Evolutionary conservation across 2,113 vertebrate genomes (phyloP), one percentile per base, ranked within the genome.

Genomic region (Prunella fulvescens): DNA sequence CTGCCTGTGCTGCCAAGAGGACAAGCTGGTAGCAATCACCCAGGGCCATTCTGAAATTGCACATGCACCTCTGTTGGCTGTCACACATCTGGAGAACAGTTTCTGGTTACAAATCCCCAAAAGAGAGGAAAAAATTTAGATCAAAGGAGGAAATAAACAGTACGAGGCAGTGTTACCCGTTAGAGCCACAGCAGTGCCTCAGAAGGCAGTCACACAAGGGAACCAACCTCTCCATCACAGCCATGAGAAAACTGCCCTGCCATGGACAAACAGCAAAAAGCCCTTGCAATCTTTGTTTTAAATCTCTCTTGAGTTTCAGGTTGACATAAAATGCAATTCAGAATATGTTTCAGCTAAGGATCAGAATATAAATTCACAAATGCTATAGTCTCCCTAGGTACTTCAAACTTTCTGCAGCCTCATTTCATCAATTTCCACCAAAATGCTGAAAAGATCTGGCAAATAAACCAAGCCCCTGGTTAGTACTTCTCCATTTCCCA

Each of bases 21-120:
- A 84, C 87, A 89, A 86, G 87, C 88, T 82, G 82, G 93, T 90
- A 95, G 28, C 76, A 95, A 76, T 74, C 86, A 92, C 64, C 47
- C 91, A 72, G 44, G 71, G 77, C 53, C 40, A 51, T 51, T 81
- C 60, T 87, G 35, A 67, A 73, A 84, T 24, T 58, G 69, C 69
- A 84, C 35, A 0, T 11, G 56, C 51, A 87, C 70, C 69, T 94
- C 87, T 71, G 65, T 5, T 37, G 84, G 78, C 61, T 67, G 65
- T 56, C 37, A 24, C 44, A 19, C 66, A 77, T 64, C 80, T 74
- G 91, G 62, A 86, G n/a, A 95, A 76, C 12, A 10, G 53, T 84
- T 74, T 74, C 87, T 60, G 23, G 56, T 92, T 83, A 81, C 61
- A 81, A 60, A 79, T 67, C 24, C 51, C 33, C 1, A 65, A 31